These are phyloP conservation scores for Tillus elongatus DNA, from an alignment of 2,888 invertebrate species.

Conservation along the genomic window DNA sequence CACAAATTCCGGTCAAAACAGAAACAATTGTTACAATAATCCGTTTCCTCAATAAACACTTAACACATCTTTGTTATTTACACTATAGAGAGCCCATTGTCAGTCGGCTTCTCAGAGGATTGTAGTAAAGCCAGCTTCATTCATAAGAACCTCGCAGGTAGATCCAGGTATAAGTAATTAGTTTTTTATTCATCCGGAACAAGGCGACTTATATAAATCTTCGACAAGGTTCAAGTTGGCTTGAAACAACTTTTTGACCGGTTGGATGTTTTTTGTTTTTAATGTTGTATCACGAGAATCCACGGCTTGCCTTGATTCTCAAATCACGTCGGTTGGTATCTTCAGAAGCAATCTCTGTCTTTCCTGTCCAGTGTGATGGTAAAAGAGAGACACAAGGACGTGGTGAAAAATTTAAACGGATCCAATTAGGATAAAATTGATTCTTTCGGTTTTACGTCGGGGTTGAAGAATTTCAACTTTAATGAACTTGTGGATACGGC, in stretches of 20 bases:
- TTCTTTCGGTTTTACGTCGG: slow-evolving; percentile 4
- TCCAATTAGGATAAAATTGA: not conserved
- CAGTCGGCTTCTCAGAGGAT: slow-evolving; percentile 29
- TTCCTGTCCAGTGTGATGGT: not conserved
- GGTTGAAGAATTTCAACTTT: slow-evolving; percentile 9
- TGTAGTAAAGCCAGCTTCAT: slow-evolving; percentile 37
- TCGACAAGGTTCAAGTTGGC: slow-evolving; percentile 26
- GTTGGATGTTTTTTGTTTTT: slow-evolving; percentile 31
- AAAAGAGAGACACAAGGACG: slow-evolving; percentile 9
- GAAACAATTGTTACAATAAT: not conserved
- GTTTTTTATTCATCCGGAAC: slow-evolving; percentile 29
- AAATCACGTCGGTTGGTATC: slow-evolving; percentile 12
- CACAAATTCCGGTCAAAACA: no score
- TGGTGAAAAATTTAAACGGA: not conserved
- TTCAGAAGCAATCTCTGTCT: slow-evolving; percentile 4
- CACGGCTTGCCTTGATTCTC: slow-evolving; percentile 16
- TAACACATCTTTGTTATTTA: slow-evolving; percentile 7
- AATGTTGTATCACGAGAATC: slow-evolving; percentile 23
- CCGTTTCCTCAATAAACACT: not conserved
- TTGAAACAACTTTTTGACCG: slow-evolving; percentile 32
- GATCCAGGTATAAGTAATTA: slow-evolving; percentile 40
- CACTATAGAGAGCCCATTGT: slow-evolving; percentile 24
- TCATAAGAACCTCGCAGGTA: slow-evolving; percentile 41
- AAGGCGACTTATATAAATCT: slow-evolving; percentile 18
- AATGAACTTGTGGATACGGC: slow-evolving; percentile 17